These are phyloP conservation scores for Drepana arcuata DNA, from an alignment of 1,140 invertebrate species.

Conservation along the genomic window DNA sequence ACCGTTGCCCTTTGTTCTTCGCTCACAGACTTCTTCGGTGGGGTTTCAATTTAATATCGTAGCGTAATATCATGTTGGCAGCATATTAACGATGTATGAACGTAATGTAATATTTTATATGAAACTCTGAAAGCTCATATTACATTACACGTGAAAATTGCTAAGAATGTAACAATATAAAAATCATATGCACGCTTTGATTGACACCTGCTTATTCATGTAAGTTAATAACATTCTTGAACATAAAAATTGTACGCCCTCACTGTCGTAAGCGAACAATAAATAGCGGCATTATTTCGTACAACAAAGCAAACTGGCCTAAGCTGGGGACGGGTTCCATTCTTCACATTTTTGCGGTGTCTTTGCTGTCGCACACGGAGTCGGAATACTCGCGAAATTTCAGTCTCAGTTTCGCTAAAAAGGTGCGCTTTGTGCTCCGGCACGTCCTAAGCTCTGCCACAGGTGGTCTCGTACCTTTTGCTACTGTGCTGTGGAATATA, in stretches of 20 bases:
- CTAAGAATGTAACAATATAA: slow-evolving; percentile 7
- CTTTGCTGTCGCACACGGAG: slow-evolving; percentile 24
- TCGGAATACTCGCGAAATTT: slow-evolving; percentile 31
- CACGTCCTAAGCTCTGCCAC: slow-evolving; percentile 17
- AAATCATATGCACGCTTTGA: slow-evolving; percentile 8
- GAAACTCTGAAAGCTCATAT: too few species aligned
- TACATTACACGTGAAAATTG: too few species aligned
- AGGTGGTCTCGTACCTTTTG: slow-evolving; percentile 19
- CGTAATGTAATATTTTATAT: too few species aligned
- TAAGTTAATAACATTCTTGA: slow-evolving; percentile 16
- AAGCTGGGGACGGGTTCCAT: too few species aligned
- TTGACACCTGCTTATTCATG: slow-evolving; percentile 10
- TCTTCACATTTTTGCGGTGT: slow-evolving; percentile 35
- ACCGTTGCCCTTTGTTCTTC: too few species aligned
- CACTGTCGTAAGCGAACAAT: slow-evolving; percentile 16
- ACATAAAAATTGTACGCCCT: slow-evolving; percentile 14
- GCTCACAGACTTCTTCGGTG: too few species aligned
- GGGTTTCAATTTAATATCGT: too few species aligned
- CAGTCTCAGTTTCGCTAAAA: slow-evolving; percentile 23
- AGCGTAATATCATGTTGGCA: too few species aligned
- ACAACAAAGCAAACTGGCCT: neutral
- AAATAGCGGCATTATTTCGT: slow-evolving; percentile 22
- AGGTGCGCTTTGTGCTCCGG: slow-evolving; percentile 23
- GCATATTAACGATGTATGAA: too few species aligned
- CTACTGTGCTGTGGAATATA: too few species aligned